A percentile compares a stretch with the other conserved stretches of the same genome.
phyloP scores from a whole-genome alignment of 2,797 vertebrate species.

The Chromis chromis region DNA sequence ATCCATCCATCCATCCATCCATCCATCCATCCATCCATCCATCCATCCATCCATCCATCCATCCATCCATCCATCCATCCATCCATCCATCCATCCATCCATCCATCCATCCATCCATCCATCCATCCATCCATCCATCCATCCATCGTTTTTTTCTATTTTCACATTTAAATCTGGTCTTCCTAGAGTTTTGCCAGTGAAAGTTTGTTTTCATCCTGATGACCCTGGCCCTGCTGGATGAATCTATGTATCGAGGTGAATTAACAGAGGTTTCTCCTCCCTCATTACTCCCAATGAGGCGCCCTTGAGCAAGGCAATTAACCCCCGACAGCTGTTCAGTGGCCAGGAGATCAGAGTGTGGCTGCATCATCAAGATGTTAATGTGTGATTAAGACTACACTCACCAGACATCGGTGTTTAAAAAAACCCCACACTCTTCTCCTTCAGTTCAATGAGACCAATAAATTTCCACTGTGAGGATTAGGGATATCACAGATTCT shows the following conservation, averaged over 20 bases:
- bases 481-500: no score
- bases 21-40: no score
- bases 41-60: no score
- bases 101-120: no score
- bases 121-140: no score
- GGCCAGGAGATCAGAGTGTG: background rate
- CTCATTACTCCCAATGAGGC: slow-evolving; percentile 20
- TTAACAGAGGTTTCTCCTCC: slow-evolving; percentile 1
- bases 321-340: slow-evolving; percentile 18
- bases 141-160: no score
- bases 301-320: slow-evolving; percentile 44
- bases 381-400: slow-evolving; percentile 23
- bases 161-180: background rate
- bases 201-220: background rate
- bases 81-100: no score
- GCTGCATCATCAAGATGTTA: slow-evolving; percentile 6
- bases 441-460: background rate
- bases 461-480: background rate
- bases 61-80: no score
- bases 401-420: background rate
- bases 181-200: background rate
- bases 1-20: no score
- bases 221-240: background rate
- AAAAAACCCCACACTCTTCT: background rate
- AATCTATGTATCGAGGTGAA: background rate